phyloP scores from a whole-genome alignment of 2,113 vertebrate species.

The Muntiacus muntjak region DNA sequence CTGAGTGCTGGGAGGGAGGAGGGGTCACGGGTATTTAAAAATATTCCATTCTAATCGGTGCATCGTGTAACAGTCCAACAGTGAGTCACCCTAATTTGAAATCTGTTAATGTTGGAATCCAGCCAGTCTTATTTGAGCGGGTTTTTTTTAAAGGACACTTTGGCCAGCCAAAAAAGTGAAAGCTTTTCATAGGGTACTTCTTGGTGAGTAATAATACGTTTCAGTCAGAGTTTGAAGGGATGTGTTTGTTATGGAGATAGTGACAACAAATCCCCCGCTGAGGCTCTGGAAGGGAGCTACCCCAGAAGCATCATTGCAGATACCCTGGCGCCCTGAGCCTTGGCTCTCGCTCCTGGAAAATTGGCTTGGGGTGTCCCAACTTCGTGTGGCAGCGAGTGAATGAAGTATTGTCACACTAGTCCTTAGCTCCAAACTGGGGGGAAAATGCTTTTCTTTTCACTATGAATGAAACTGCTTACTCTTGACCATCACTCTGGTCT shows the following conservation, averaged over 20 bases:
- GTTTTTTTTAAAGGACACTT: conserved; percentile 53
- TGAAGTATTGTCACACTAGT: conserved; percentile 79
- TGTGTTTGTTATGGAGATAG: conserved; percentile 65
- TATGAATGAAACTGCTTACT: conserved; percentile 63
- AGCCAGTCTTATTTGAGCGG: conserved; percentile 52
- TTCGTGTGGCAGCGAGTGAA: conserved; percentile 83
- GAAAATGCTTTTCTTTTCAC: conserved; percentile 40
- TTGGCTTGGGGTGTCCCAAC: conserved; percentile 66
- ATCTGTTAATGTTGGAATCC: conserved; percentile 72
- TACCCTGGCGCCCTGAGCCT: conserved; percentile 52
- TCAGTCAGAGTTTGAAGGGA: conserved; percentile 28
- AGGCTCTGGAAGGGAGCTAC: conserved; percentile 68
- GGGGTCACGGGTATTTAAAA: conserved; percentile 32
- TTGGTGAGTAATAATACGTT: conserved; percentile 43
- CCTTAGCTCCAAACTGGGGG: conserved; percentile 64
- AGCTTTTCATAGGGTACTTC: conserved; percentile 53
- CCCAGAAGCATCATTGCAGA: conserved; percentile 58
- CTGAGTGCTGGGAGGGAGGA: neutral
- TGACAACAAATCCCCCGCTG: conserved; percentile 53
- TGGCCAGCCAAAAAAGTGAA: conserved; percentile 39
- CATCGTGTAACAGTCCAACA: conserved; percentile 53
- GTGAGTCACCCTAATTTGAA: conserved; percentile 75
- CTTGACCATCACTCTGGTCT: conserved; percentile 53
- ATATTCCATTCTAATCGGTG: conserved; percentile 61
- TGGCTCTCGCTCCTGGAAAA: conserved; percentile 82